These are phyloP conservation scores for Limosa lapponica DNA, from an alignment of 2,797 vertebrate genomes.

Conservation along the genomic window DNA sequence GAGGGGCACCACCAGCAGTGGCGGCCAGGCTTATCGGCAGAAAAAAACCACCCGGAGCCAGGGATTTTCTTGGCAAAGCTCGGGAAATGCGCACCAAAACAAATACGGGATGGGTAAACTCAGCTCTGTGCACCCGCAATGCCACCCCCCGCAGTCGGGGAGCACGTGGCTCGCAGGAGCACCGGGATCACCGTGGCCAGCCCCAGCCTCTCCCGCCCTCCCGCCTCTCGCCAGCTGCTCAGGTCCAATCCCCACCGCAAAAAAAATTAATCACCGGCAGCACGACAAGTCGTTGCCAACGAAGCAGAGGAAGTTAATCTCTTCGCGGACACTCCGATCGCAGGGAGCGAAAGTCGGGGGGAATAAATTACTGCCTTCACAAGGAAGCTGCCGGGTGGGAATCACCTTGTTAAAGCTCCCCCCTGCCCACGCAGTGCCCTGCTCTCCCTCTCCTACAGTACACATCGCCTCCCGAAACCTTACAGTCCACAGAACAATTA, in stretches of 20 bases:
- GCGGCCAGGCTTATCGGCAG: background rate
- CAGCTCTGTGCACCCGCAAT: fast-evolving
- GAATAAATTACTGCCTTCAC: background rate
- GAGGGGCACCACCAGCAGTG: fast-evolving
- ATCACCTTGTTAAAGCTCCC: background rate
- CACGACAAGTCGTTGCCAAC: background rate
- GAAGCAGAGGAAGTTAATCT: background rate
- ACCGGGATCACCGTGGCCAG: fast-evolving
- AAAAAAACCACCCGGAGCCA: background rate
- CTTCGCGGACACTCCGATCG: fast-evolving
- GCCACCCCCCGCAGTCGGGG: fast-evolving
- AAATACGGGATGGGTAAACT: fast-evolving
- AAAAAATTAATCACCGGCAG: background rate
- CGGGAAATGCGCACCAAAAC: fast-evolving
- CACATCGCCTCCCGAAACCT: fast-evolving
- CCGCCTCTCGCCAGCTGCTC: background rate
- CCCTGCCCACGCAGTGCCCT: fast-evolving
- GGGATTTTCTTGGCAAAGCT: background rate
- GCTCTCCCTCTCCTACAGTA: background rate
- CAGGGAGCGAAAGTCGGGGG: background rate
- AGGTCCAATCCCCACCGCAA: background rate
- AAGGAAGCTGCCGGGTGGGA: background rate
- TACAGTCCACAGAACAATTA: background rate
- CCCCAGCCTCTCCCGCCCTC: background rate
- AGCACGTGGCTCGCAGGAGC: fast-evolving